A percentile compares a stretch with the other conserved stretches of the same genome.
phyloP scores from a whole-genome alignment of 2,113 vertebrate genomes.

The Haemorhous mexicanus region DNA sequence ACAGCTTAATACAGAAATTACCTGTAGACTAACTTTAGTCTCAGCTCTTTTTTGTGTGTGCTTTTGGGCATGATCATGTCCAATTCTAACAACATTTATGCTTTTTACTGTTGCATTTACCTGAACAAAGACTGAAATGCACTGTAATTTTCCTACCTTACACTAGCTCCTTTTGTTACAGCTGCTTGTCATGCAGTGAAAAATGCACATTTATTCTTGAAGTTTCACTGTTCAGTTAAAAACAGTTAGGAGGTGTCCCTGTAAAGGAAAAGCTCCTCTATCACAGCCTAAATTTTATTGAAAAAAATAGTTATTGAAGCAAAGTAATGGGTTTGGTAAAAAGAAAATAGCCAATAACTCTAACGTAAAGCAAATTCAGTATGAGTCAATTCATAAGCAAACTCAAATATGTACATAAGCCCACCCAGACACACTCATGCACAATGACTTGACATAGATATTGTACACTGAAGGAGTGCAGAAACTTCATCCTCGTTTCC shows the following conservation, averaged over 20 bases:
- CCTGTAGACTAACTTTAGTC: not conserved
- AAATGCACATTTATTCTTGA: not conserved
- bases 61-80: too few species aligned
- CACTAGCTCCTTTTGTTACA: not conserved
- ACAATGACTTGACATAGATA: not conserved
- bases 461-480: not conserved
- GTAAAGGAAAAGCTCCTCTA: not conserved
- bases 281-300: not conserved
- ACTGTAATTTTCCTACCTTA: not conserved
- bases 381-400: not conserved
- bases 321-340: not conserved
- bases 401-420: not conserved
- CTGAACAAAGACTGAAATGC: not conserved
- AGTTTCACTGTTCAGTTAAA: not conserved
- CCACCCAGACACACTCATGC: not conserved
- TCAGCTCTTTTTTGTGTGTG: not conserved
- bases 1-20: not conserved
- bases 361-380: not conserved
- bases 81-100: not conserved
- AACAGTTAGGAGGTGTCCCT: not conserved
- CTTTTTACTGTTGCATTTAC: not conserved
- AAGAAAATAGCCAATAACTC: not conserved
- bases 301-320: not conserved
- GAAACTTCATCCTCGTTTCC: not conserved
- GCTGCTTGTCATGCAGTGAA: not conserved